These are phyloP conservation scores for Psittacus erithacus DNA, from an alignment of 2,113 vertebrate genomes.

Conservation along the genomic window DNA sequence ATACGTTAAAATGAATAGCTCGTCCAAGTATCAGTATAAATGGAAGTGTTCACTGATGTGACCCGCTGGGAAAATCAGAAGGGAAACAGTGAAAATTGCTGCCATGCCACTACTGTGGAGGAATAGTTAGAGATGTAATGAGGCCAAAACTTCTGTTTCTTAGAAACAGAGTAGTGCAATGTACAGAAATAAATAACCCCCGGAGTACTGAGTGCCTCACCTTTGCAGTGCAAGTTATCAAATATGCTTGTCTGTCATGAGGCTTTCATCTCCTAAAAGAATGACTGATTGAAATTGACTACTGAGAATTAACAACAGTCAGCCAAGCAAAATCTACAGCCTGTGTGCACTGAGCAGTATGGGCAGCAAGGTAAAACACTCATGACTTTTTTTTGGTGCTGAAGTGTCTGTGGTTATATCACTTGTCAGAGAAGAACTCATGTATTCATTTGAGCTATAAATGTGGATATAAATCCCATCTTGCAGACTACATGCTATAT, in stretches of 20 bases:
- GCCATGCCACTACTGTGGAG: background rate
- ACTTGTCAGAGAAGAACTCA: background rate
- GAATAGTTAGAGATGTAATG: constrained; percentile 5
- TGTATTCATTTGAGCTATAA: background rate
- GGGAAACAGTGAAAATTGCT: background rate
- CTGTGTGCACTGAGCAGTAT: background rate
- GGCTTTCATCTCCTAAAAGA: background rate
- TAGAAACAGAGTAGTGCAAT: background rate
- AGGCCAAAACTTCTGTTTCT: constrained; percentile 23
- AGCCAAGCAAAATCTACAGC: background rate
- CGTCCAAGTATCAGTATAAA: background rate
- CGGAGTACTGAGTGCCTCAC: background rate
- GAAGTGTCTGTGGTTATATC: background rate
- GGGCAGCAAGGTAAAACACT: background rate
- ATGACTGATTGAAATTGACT: background rate
- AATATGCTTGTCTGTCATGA: background rate
- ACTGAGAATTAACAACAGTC: background rate
- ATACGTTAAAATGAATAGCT: background rate
- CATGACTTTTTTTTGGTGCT: background rate
- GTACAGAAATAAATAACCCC: constrained; percentile 25
- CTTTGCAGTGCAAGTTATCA: background rate
- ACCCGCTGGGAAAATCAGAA: constrained; percentile 34
- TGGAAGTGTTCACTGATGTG: background rate
- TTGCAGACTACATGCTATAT: background rate
- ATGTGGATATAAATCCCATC: background rate